These are phyloP conservation scores for Caenorhabditis sinica DNA, from an alignment of 2,888 invertebrate genomes.

Conservation along the genomic window DNA sequence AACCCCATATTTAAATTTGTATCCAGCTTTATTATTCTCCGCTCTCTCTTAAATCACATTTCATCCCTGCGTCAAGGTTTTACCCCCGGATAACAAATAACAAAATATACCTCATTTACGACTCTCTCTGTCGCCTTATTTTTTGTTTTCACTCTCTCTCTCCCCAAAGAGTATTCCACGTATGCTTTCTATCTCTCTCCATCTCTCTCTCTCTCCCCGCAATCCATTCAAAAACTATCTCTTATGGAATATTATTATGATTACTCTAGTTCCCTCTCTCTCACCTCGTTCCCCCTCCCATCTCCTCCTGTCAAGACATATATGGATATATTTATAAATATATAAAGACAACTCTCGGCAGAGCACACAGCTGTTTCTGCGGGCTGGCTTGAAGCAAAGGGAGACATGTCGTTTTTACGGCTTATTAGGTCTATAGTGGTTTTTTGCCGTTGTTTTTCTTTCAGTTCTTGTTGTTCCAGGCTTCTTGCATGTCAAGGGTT, in stretches of 20 bases:
- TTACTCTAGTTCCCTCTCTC: conserved; percentile 1
- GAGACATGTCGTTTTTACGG: conserved; percentile 20
- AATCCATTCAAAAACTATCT: neutral
- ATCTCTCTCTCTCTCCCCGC: neutral
- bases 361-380: neutral
- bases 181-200: conserved; percentile 10
- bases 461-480: neutral
- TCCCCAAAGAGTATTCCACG: neutral
- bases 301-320: neutral
- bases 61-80: neutral
- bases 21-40: neutral
- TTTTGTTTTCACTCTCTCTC: neutral
- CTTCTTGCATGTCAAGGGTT: neutral
- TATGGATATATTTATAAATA: conserved; percentile 12
- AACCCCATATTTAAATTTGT: conserved; percentile 1
- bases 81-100: conserved; percentile 9
- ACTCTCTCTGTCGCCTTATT: neutral
- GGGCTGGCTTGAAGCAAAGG: neutral
- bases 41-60: neutral
- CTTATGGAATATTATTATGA: conserved; percentile 8
- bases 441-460: conserved; percentile 3
- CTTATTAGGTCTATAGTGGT: conserved; percentile 26
- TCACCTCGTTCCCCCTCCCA: neutral
- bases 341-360: conserved; percentile 15
- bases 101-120: conserved; percentile 22